Base-by-base conservation (phyloP, 2,797 vertebrate genomes). In the Falco biarmicus region DNA sequence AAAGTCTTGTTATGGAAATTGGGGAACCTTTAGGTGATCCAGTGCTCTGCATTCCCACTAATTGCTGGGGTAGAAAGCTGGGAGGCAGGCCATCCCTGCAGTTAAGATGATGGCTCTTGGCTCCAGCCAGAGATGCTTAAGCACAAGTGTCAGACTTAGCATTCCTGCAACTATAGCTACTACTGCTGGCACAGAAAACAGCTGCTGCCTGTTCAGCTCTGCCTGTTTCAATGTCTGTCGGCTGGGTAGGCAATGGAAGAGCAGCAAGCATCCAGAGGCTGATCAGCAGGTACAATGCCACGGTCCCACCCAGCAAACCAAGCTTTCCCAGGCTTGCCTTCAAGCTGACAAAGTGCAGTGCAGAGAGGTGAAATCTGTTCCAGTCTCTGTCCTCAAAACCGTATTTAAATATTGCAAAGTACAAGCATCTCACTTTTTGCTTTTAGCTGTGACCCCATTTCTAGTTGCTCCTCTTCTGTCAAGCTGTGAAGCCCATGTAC, bases 331-430 rank as follows among this genome's bases (percentile, higher is more conserved):
- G 13, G 20, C 37, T 28, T 73, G 10, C 56, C 59, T 90, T 88
- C 31, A 47, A 69, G 22, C 0, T 60, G 47, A 54, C 1, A 1
- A 86, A 45, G 21, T 1, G 0, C n/a, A 61, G n/a, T 15, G 8
- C 19, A 76, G 20, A 11, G n/a, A 65, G 18, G 8, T 0, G 3
- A 90, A 90, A 73, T 50, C 41, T 29, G 5, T 45, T 10, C 6
- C 39, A 34, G 26, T 11, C 13, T 70, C 14, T 70, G 20, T 47
- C 18, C 50, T 64, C 39, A 45, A 84, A 86, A 63, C 3, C 37
- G 3, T 70, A 29, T 65, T 73, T 83, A 11, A 76, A 54, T 73
- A 65, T 29, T 54, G 31, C 41, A 85, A 61, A 82, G 24, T 45
- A 53, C 15, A 59, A 43, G 8, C 25, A 56, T 9, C 20, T 79